phyloP scores from a whole-genome alignment of 2,888 invertebrate genomes.

The Anoncus sp. region DNA sequence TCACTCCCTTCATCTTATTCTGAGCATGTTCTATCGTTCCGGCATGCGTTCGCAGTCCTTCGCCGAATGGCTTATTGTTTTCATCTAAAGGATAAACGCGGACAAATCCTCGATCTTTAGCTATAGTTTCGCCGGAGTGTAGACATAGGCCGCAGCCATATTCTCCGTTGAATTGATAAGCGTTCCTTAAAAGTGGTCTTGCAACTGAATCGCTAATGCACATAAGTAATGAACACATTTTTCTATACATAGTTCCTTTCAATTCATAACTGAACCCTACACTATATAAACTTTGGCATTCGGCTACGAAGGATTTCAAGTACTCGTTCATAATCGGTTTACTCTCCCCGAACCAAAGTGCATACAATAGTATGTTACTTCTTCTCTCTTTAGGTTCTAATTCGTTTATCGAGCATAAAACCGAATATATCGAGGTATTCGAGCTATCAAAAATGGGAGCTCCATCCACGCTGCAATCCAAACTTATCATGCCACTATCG shows the following conservation, averaged over 20 bases:
- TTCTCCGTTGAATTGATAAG: slow-evolving; percentile 56
- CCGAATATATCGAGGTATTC: slow-evolving; percentile 38
- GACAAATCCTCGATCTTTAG: slow-evolving; percentile 55
- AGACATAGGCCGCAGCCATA: slow-evolving; percentile 64
- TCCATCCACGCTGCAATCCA: slow-evolving; percentile 61
- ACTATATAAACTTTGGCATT: slow-evolving; percentile 39
- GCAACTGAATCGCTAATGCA: slow-evolving; percentile 61
- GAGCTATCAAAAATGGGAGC: slow-evolving; percentile 58
- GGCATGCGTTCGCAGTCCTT: slow-evolving; percentile 26
- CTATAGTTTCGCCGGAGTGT: slow-evolving; percentile 53
- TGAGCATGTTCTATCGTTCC: slow-evolving; percentile 32
- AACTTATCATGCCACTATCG: too few relatives aligned
- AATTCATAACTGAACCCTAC: slow-evolving; percentile 53
- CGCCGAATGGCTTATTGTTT: slow-evolving; percentile 31
- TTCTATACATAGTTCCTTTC: slow-evolving; percentile 25
- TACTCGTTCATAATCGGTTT: slow-evolving; percentile 55
- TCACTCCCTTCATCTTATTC: slow-evolving; percentile 42
- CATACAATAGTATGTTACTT: neutral
- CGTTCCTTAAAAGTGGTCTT: slow-evolving; percentile 44
- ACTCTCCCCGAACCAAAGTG: slow-evolving; percentile 48
- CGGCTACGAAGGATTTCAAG: slow-evolving; percentile 59
- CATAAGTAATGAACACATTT: slow-evolving; percentile 49
- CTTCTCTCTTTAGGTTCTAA: slow-evolving; percentile 10
- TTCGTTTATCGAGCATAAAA: slow-evolving; percentile 57
- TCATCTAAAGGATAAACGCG: slow-evolving; percentile 57